A percentile compares a stretch with the other conserved stretches of the same genome.
phyloP scores from a whole-genome alignment of 2,888 invertebrate genomes.

The Chalcis sispes region DNA sequence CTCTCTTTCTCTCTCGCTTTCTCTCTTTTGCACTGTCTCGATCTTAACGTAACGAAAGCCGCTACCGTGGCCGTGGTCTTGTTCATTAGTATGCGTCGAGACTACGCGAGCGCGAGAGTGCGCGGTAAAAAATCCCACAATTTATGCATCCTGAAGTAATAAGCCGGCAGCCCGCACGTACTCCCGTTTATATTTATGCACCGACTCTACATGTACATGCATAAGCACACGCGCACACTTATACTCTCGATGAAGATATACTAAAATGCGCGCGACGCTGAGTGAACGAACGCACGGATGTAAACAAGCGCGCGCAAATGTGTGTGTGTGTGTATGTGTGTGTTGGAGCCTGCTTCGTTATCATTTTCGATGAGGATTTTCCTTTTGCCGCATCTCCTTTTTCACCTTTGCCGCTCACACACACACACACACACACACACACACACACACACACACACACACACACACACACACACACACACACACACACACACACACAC shows the following conservation, averaged over 20 bases:
- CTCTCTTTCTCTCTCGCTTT: not conserved
- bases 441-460: no score
- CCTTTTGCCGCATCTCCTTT: no score
- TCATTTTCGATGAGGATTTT: not conserved
- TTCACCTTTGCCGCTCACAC: no score
- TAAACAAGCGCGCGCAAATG: no score
- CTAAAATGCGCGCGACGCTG: conserved; percentile 20
- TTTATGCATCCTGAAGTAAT: conserved; percentile 51
- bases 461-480: no score
- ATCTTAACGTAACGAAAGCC: not conserved
- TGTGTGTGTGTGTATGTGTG: no score
- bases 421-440: no score
- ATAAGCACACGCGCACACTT: not conserved
- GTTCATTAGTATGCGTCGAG: conserved; percentile 42
- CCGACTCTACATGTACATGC: no score
- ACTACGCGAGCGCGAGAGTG: conserved; percentile 2
- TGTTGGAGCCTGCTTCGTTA: not conserved
- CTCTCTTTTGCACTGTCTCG: not conserved
- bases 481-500: no score
- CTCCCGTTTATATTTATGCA: conserved; percentile 29
- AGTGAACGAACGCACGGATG: no score
- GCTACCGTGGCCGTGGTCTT: not conserved
- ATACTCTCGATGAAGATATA: conserved; percentile 47
- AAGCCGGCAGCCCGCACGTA: conserved; percentile 26
- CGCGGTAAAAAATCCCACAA: conserved; percentile 28